phyloP scores from a whole-genome alignment of 2,888 invertebrate species.

The Muschampia plurimacula region DNA sequence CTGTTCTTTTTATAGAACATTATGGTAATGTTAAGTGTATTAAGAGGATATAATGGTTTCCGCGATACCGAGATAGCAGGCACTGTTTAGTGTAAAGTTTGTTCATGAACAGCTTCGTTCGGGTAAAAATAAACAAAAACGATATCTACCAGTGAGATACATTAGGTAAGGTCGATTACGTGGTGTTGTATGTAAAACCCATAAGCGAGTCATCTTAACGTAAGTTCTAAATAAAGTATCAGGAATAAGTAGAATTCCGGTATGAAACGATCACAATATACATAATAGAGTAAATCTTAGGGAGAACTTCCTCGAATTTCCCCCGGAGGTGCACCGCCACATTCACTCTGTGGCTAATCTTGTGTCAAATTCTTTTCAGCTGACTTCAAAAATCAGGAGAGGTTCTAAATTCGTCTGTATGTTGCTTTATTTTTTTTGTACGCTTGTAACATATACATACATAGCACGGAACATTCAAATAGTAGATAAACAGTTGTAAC shows the following conservation, averaged over 20 bases:
- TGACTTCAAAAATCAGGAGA: no score
- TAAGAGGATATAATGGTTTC: slow-evolving; percentile 21
- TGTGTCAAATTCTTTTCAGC: background rate
- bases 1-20: slow-evolving; percentile 23
- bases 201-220: background rate
- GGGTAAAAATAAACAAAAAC: slow-evolving; percentile 28
- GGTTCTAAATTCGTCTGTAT: no score
- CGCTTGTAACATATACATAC: no score
- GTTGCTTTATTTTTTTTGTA: no score
- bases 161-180: slow-evolving; percentile 15
- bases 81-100: slow-evolving; percentile 24
- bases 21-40: slow-evolving; percentile 16
- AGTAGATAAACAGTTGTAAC: no score
- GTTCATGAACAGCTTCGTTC: slow-evolving; percentile 28
- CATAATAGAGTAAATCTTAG: background rate
- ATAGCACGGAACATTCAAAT: no score
- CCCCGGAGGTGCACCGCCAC: no score
- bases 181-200: slow-evolving; percentile 3
- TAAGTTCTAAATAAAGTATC: background rate
- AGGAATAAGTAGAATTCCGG: background rate
- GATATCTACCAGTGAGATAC: slow-evolving; percentile 8
- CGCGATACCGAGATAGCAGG: slow-evolving; percentile 7
- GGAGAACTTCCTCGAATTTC: background rate
- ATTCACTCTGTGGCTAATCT: background rate
- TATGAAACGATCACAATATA: background rate